Conservation (phyloP, 2,888 invertebrate genomes). For the Toxonevra muliebris region DNA sequence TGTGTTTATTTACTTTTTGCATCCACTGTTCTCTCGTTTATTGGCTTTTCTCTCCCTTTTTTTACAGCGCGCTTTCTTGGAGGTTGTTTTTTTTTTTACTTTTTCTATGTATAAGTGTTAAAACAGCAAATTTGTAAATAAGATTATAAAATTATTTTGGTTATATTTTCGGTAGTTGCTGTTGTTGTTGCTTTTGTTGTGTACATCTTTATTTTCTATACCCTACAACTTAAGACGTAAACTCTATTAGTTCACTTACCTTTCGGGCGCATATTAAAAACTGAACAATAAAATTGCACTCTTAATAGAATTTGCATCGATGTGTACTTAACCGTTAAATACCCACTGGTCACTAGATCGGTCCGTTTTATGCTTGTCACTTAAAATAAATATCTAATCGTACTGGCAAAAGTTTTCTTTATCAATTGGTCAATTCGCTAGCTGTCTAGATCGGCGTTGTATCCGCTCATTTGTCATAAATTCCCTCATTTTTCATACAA, state of each 20-base stretch:
- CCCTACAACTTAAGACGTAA: neutral
- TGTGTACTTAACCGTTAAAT: no score
- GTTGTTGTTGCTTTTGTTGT: neutral
- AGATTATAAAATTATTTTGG: slow-evolving; percentile 6
- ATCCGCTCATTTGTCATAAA: no score
- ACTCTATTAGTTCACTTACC: neutral
- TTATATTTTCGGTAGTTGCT: neutral
- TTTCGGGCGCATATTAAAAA: neutral
- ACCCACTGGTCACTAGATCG: no score
- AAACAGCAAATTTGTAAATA: slow-evolving; percentile 6
- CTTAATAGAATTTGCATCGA: no score
- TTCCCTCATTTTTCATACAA: no score
- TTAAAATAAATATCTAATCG: no score
- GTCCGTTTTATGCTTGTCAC: no score
- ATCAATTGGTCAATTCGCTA: no score
- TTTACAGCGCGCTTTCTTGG: no score
- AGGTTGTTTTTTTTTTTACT: neutral
- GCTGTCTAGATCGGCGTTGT: no score
- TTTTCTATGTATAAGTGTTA: neutral
- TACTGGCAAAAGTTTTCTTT: no score
- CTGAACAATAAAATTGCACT: no score
- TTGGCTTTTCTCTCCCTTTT: neutral
- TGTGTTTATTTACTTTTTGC: neutral
- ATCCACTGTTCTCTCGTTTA: neutral
- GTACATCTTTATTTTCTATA: neutral